Base-by-base conservation (phyloP, 2,113 vertebrate species). In the Holacanthus passer region DNA sequence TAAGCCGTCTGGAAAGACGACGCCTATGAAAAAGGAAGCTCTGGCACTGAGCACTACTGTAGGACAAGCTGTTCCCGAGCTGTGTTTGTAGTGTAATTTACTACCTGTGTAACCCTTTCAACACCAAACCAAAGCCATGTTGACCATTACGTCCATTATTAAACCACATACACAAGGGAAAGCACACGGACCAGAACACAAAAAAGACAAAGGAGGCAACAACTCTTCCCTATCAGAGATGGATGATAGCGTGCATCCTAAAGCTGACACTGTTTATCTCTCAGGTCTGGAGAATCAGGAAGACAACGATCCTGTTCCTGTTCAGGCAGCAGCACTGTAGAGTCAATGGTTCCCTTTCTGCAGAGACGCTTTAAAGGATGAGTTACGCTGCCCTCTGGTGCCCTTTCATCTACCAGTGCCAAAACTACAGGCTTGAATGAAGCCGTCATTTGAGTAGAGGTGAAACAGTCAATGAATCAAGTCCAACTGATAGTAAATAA, bases 331-430 rank as follows among this genome's bases (percentile, higher is more conserved):
- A n/a, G 7, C 22, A 7, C 58, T 20, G 22, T 0, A 13, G 11
- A 22, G 5, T 19, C 7, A 3, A n/a, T 3, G 1, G 19, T 55
- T 62, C 19, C n/a, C 47, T 24, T 4, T 50, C 17, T 60, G 56
- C 64, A 52, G 14, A 19, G 5, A 11, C 2, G 20, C 2, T 16
- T 8, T 5, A 37, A 59, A 69, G 9, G 31, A 48, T 9, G 47
- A 59, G 35, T 52, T 64, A 66, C 12, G 45, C 65, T 66, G 85
- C 88, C 87, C 79, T 69, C 91, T 91, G 77, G 13, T 87, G 89
- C 0, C 48, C 3, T 0, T 22, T 75, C 27, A 45, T 52, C 20
- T 10, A 12, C 0, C n/a, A 76, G 7, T 3, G 9, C 31, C 63
- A 41, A 7, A 20, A 35, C 31, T 1, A 11, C 4, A 32, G 0